A percentile compares a stretch with the other conserved stretches of the same genome.
Conservation (phyloP, 2,888 invertebrate species). For the Euphydryas editha region DNA sequence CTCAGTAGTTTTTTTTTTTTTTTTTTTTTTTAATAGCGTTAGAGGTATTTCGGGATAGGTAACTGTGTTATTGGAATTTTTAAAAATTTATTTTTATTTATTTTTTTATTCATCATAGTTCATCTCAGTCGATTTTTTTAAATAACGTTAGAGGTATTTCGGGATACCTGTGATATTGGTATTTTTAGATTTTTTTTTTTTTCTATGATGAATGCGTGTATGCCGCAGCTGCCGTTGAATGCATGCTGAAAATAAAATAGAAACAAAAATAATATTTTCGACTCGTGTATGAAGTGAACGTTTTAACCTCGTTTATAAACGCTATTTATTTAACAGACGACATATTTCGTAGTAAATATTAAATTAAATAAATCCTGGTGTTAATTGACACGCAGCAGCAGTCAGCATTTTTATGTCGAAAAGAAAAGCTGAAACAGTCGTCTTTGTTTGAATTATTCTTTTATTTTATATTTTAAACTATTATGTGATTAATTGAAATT, state of each 20-base stretch:
- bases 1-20: too few species aligned
- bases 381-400: constrained; percentile 1
- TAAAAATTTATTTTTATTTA: too few species aligned
- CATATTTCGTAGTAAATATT: not conserved
- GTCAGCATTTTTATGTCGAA: constrained; percentile 2
- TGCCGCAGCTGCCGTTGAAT: constrained; percentile 25
- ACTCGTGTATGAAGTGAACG: not conserved
- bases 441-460: not conserved
- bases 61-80: too few species aligned
- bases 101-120: too few species aligned
- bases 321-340: not conserved
- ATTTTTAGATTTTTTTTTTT: constrained; percentile 20
- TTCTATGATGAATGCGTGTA: constrained; percentile 28
- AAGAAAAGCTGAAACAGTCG: not conserved
- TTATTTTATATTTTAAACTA: not conserved
- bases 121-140: too few species aligned
- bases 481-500: not conserved
- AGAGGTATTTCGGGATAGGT: too few species aligned
- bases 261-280: constrained; percentile 19
- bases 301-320: constrained; percentile 9
- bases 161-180: not conserved
- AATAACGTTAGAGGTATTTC: not conserved
- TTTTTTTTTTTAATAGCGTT: too few species aligned
- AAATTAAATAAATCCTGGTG: not conserved
- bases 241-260: constrained; percentile 22